Evolutionary conservation across 2,113 vertebrate genomes (phyloP).

Genomic region (Otus sunia): DNA sequence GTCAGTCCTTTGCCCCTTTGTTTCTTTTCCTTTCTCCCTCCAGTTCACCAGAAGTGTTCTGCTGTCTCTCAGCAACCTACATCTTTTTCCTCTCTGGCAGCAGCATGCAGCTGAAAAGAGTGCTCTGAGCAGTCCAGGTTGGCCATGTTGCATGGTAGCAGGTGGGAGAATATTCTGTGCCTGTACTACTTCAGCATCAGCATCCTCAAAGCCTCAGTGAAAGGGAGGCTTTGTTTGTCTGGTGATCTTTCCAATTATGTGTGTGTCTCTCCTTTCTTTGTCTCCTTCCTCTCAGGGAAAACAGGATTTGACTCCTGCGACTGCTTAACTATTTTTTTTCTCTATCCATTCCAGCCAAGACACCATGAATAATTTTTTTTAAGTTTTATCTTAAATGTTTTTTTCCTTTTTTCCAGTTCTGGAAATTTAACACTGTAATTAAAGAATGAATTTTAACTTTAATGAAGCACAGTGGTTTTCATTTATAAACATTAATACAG

Average conservation of each 20-base stretch:
- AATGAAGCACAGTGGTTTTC: not conserved
- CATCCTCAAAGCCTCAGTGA: not conserved
- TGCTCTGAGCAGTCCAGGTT: not conserved
- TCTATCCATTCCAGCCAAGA: not conserved
- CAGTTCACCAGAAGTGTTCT: not conserved
- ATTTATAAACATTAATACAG: not conserved
- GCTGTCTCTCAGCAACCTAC: not conserved
- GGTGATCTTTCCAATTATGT: not conserved
- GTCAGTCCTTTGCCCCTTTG: not conserved
- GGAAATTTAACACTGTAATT: not conserved
- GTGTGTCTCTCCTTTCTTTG: not conserved
- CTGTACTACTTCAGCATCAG: not conserved
- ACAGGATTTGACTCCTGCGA: not conserved
- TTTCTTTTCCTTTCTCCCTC: not conserved
- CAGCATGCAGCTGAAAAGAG: not conserved
- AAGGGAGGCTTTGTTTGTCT: not conserved
- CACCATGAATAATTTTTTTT: not conserved
- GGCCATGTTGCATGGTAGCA: not conserved
- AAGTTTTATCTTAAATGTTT: not conserved
- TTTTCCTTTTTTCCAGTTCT: not conserved
- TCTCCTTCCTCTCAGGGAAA: not conserved
- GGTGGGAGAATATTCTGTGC: not conserved
- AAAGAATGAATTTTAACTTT: conserved; percentile 4
- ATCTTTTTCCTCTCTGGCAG: not conserved
- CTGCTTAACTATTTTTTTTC: not conserved